Conservation (phyloP, 2,113 vertebrate genomes). For the Vulpes vulpes region DNA sequence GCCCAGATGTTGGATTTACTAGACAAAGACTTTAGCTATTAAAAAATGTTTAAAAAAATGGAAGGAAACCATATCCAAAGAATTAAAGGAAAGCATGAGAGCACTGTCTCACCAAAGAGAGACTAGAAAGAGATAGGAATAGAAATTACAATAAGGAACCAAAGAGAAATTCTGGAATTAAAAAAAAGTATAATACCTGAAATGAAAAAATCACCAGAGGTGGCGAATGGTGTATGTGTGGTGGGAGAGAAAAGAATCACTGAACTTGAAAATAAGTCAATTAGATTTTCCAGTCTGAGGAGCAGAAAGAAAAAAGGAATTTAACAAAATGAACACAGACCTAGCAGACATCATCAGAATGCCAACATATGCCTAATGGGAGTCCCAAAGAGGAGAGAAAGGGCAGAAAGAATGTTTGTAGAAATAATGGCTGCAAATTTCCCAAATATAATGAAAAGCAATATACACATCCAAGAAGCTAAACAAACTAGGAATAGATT, state of each 20-base stretch:
- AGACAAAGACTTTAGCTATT: not conserved
- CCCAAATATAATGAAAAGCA: not conserved
- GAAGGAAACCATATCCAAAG: not conserved
- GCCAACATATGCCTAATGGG: not conserved
- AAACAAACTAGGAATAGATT: not conserved
- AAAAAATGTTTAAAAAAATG: not conserved
- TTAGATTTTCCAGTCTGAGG: not conserved
- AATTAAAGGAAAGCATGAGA: not conserved
- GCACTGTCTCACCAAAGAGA: not conserved
- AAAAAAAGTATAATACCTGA: not conserved
- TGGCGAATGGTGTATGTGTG: not conserved
- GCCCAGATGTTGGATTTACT: not conserved
- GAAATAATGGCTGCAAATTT: not conserved
- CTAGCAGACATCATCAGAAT: not conserved
- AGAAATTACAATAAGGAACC: not conserved
- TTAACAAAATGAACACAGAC: not conserved
- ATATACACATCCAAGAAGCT: not conserved
- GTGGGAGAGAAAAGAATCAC: not conserved
- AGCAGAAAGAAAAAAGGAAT: not conserved
- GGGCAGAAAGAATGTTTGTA: not conserved
- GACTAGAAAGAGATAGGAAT: not conserved
- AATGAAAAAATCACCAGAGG: not conserved
- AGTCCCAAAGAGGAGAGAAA: not conserved
- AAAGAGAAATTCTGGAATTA: not conserved
- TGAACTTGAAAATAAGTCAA: not conserved